Conservation (phyloP, 2,797 vertebrate species). For the Phrynocephalus forsythii region DNA sequence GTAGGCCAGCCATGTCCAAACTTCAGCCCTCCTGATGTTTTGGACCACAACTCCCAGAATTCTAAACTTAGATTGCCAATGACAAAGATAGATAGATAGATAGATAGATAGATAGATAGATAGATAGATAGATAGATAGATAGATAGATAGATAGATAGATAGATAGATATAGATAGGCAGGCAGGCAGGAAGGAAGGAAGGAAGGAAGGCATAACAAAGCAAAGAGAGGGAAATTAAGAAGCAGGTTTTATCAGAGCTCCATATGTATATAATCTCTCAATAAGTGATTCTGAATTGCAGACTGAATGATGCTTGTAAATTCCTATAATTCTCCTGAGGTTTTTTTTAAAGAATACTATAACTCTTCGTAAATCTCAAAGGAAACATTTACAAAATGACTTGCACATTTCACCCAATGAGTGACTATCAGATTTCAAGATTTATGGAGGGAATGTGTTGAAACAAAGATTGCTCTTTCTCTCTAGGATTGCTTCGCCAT, state of each 20-base stretch:
- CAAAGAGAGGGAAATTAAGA: not conserved
- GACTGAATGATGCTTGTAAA: constrained; percentile 69
- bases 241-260: constrained; percentile 59
- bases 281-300: constrained; percentile 60
- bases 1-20: no score
- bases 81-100: no score
- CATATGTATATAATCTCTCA: constrained; percentile 54
- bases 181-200: no score
- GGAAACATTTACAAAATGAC: constrained; percentile 64
- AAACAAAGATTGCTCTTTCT: constrained; percentile 65
- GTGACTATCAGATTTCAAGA: constrained; percentile 56
- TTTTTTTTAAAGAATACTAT: constrained; percentile 20
- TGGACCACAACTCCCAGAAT: no score
- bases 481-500: constrained; percentile 60
- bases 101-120: no score
- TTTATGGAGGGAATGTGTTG: constrained; percentile 60
- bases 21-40: no score
- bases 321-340: constrained; percentile 56
- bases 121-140: no score
- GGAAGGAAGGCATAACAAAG: not conserved
- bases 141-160: no score
- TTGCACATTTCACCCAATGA: constrained; percentile 54
- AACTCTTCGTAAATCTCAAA: constrained; percentile 56
- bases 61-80: no score
- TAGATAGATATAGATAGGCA: no score